phyloP scores from a whole-genome alignment of 2,113 vertebrate genomes.

The Azemiops feae region DNA sequence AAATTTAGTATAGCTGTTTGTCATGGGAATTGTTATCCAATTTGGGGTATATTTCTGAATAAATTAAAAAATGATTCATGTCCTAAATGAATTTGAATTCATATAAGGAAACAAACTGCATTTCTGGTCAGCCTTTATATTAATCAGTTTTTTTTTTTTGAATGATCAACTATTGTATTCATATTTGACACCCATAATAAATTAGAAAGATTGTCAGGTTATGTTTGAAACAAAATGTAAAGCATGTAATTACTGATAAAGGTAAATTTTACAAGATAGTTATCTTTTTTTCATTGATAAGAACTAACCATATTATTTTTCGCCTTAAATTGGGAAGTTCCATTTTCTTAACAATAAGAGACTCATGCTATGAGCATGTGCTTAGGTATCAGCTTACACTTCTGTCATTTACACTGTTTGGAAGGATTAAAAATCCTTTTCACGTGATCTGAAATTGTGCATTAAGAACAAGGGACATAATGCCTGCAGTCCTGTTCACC shows the following conservation, averaged over 20 bases:
- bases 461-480: neutral
- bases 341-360: neutral
- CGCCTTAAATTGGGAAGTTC: neutral
- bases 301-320: neutral
- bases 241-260: too few relatives aligned
- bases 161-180: neutral
- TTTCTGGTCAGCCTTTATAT: neutral
- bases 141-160: neutral
- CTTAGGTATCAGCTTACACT: neutral
- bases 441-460: neutral
- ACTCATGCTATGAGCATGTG: neutral
- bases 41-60: neutral
- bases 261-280: neutral
- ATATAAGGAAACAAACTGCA: neutral
- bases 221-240: neutral
- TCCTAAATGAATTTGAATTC: neutral
- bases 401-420: neutral
- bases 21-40: neutral
- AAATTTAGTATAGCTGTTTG: neutral
- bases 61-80: conserved; percentile 9
- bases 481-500: neutral
- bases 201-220: neutral
- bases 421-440: neutral
- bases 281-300: neutral
- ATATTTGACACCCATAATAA: neutral